Evolutionary conservation across 1,140 invertebrate genomes (phyloP), one percentile per base, ranked within the genome.

Genomic region (Batillaria attramentaria): DNA sequence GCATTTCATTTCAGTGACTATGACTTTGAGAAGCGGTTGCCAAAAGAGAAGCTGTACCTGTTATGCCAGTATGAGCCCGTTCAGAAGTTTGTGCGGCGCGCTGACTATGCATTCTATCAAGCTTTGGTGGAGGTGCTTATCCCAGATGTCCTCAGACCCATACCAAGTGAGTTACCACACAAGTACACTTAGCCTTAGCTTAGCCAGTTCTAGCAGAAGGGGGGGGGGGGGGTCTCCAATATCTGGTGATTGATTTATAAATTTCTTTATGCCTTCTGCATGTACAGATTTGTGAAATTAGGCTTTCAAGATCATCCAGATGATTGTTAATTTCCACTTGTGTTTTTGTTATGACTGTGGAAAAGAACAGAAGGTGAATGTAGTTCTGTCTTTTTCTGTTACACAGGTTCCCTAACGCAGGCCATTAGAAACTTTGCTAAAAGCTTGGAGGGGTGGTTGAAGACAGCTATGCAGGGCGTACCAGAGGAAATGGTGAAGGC

Each of bases 101-200:
- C 97, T 50, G 98, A 99, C 92, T 95, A 97, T 89, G 93, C 94
- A 79, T 98, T 99, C 92, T 99, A 99, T 92, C 98, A 99, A 92
- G 96, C 97, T 90, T 93, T 98, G 79, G 97, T 99, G 20, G 96
- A 98, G 91, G 95, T 99, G 84, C 93, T 99, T 50, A 96, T 99
- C 91, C 97, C 98, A 6, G 97, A 99, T 92, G 97, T 99, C 72
- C 92, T 99, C 41, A 93, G 97, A 85, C 97, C 97, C 35, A 98
- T 99, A 88, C 97, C 97, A 80, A 96, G 94, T 94, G 89, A 92
- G 92, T 92, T 54, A n/a, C n/a, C n/a, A n/a, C n/a, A n/a, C n/a
- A n/a, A n/a, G n/a, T n/a, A n/a, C n/a, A n/a, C n/a, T n/a, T n/a
- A n/a, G n/a, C n/a, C n/a, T n/a, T n/a, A n/a, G n/a, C n/a, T n/a